Percentiles rank a stretch among this genome's conserved stretches.
Conservation (phyloP, 2,888 invertebrate genomes). For the Eupithecia pulchellata region DNA sequence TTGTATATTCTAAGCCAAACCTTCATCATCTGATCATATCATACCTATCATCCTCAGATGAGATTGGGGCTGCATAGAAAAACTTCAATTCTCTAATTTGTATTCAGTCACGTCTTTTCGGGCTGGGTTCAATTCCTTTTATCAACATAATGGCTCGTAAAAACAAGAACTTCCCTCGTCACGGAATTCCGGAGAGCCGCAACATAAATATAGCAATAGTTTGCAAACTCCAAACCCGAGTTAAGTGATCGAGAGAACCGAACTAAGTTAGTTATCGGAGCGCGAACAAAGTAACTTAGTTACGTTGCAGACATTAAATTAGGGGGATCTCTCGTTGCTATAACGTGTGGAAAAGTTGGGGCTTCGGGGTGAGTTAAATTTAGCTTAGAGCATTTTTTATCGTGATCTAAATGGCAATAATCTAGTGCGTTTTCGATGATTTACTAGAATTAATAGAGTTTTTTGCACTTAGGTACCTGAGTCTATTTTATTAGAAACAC, state of each 20-base stretch:
- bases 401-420: no score
- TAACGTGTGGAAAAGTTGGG: constrained; percentile 13
- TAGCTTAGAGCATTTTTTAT: not conserved
- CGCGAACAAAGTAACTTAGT: constrained; percentile 52
- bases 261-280: constrained; percentile 50
- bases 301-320: constrained; percentile 49
- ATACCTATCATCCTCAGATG: not conserved
- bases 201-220: constrained; percentile 31
- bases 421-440: not conserved
- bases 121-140: not conserved
- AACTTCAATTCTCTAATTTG: not conserved
- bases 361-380: constrained; percentile 30
- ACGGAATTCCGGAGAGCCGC: constrained; percentile 19
- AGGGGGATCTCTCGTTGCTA: constrained; percentile 34
- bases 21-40: not conserved
- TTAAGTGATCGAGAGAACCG: constrained; percentile 53
- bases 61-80: not conserved
- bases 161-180: constrained; percentile 20
- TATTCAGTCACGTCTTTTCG: not conserved
- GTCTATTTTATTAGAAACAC: no score
- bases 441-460: not conserved
- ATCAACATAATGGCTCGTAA: constrained; percentile 17
- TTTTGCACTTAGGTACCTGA: no score
- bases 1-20: no score
- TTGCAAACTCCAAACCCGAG: constrained; percentile 34